Percentiles rank a stretch among this genome's conserved stretches.
phyloP scores from a whole-genome alignment of 2,797 vertebrate genomes.

The Pyrrhura leucotis region DNA sequence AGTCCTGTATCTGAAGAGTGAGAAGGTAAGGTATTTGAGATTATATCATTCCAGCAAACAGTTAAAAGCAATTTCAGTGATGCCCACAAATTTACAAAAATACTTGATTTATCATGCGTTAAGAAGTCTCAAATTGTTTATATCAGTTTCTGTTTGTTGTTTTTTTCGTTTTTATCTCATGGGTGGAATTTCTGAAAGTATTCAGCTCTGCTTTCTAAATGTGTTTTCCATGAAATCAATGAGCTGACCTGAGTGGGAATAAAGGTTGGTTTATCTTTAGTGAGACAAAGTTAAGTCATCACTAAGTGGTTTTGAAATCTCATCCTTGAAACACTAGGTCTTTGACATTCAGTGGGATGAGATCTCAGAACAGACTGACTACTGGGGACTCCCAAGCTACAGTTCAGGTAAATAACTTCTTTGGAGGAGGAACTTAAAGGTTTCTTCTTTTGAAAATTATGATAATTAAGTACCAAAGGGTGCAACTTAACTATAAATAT shows the following conservation, averaged over 20 bases:
- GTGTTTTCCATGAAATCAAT: constrained; percentile 39
- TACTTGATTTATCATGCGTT: neutral
- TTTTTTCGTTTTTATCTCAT: neutral
- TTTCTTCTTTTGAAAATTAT: constrained; percentile 16
- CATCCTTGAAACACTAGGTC: constrained; percentile 11
- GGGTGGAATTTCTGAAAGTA: constrained; percentile 11
- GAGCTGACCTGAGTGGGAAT: constrained; percentile 60
- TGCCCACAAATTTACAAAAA: neutral
- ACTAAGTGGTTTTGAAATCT: constrained; percentile 31
- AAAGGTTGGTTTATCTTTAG: constrained; percentile 56
- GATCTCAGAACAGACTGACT: constrained; percentile 38
- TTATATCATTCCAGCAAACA: neutral
- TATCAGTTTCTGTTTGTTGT: neutral
- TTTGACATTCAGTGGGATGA: constrained; percentile 65
- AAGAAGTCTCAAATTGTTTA: neutral
- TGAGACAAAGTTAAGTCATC: constrained; percentile 49
- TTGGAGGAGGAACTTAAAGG: constrained; percentile 19
- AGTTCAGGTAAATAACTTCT: constrained; percentile 44
- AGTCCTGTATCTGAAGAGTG: neutral
- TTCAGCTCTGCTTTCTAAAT: constrained; percentile 32
- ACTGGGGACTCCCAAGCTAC: neutral
- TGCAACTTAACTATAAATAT: constrained; percentile 40
- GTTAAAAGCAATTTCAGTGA: neutral
- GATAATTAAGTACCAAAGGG: constrained; percentile 17
- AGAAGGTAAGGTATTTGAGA: neutral